phyloP scores from a whole-genome alignment of 2,113 vertebrate genomes.

The Copsychus sechellarum region DNA sequence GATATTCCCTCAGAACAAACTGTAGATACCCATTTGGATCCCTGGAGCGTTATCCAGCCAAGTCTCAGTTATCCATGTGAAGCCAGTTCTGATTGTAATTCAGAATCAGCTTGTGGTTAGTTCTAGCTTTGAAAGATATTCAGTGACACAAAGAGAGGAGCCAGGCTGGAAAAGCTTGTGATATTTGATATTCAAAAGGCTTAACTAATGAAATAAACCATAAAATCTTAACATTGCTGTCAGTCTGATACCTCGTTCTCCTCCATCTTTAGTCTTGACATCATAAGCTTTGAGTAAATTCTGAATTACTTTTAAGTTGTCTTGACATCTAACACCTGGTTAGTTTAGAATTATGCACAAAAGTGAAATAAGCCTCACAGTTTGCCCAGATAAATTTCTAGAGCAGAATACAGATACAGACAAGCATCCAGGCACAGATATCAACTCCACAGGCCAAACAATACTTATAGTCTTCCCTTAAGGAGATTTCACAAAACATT shows the following conservation, averaged over 20 bases:
- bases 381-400: neutral
- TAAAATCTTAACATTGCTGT: neutral
- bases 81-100: slow-evolving; percentile 1
- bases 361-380: neutral
- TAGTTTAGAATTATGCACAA: neutral
- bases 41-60: neutral
- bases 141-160: neutral
- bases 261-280: neutral
- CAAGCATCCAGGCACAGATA: neutral
- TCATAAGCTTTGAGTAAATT: neutral
- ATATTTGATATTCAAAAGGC: neutral
- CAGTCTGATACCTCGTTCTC: neutral
- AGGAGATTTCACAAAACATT: neutral
- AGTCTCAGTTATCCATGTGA: neutral
- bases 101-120: neutral
- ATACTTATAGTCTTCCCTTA: neutral
- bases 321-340: neutral
- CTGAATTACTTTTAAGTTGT: neutral
- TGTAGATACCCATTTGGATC: neutral
- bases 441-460: neutral
- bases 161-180: neutral
- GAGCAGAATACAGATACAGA: neutral
- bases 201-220: neutral
- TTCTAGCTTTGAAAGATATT: neutral
- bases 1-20: neutral